Conservation (phyloP, 2,888 invertebrate genomes). For the Amblyjoppa fuscipennis region DNA sequence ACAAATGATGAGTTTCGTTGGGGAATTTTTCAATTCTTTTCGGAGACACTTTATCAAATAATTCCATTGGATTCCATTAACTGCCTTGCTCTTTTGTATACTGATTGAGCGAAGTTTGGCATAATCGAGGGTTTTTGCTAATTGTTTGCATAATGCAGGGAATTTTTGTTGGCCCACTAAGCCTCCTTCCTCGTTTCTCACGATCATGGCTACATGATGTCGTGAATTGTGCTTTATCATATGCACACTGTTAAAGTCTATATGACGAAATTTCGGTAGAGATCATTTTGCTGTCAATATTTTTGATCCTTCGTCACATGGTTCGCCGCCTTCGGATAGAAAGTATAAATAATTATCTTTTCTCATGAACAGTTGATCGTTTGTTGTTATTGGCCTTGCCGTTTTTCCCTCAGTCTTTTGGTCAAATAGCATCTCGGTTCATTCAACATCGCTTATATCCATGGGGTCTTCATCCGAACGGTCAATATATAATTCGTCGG, state of each 20-base stretch:
- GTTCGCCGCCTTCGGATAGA: not conserved
- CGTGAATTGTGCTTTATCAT: not conserved
- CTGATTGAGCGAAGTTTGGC: not conserved
- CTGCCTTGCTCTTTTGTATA: not conserved
- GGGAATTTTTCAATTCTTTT: not conserved
- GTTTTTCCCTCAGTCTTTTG: too few species aligned
- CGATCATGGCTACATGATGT: not conserved
- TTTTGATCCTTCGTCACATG: not conserved
- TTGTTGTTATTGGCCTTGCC: too few species aligned
- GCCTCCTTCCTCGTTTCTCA: not conserved
- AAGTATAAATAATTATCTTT: constrained; percentile 10
- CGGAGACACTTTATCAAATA: not conserved
- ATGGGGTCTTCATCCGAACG: too few species aligned
- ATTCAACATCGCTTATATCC: too few species aligned
- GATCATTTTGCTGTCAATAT: not conserved
- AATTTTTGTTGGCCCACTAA: not conserved
- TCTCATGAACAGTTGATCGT: not conserved
- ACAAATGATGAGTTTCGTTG: not conserved
- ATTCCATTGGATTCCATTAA: constrained; percentile 24
- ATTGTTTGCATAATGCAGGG: not conserved
- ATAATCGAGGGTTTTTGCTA: not conserved
- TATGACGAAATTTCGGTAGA: not conserved
- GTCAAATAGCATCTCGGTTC: too few species aligned
- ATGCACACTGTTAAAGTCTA: not conserved
- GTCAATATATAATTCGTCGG: too few species aligned